A percentile compares a stretch with the other conserved stretches of the same genome.
Evolutionary conservation across 2,888 invertebrate genomes (phyloP).

Genomic region (Alloplasta piceator): DNA sequence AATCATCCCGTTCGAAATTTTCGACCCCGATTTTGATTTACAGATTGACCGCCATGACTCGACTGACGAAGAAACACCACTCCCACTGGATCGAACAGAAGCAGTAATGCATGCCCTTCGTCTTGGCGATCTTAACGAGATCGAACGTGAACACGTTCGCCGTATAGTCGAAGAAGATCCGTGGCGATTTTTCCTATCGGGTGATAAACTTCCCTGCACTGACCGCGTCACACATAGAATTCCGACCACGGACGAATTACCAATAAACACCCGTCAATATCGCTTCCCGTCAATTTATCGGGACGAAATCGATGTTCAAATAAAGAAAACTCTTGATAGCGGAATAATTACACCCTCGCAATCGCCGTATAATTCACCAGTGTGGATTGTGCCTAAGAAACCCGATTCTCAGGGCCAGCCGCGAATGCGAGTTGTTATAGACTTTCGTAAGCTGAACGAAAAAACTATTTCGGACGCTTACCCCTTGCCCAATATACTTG

Average conservation of each 20-base stretch:
- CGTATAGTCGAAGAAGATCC: constrained; percentile 12
- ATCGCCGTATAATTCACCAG: no score
- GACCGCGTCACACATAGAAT: constrained; percentile 28
- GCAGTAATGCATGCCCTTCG: constrained; percentile 1
- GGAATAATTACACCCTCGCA: no score
- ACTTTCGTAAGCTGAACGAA: constrained; percentile 15
- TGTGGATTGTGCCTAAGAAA: no score
- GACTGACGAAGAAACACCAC: neutral
- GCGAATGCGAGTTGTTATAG: no score
- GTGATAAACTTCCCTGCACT: constrained; percentile 46
- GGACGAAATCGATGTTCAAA: neutral
- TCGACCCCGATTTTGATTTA: neutral
- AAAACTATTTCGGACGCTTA: constrained; percentile 66
- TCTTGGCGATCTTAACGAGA: constrained; percentile 42
- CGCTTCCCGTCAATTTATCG: neutral
- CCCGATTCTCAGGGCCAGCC: no score
- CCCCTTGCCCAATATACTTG: constrained; percentile 65
- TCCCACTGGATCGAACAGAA: neutral
- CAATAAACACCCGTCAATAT: neutral
- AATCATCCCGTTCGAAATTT: neutral
- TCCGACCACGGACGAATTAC: constrained; percentile 29
- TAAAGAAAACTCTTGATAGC: no score
- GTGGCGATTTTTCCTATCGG: constrained; percentile 40
- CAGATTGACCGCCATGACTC: neutral
- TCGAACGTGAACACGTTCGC: constrained; percentile 34